Conservation (phyloP, 2,888 invertebrate species). For the Orthosia incerta region DNA sequence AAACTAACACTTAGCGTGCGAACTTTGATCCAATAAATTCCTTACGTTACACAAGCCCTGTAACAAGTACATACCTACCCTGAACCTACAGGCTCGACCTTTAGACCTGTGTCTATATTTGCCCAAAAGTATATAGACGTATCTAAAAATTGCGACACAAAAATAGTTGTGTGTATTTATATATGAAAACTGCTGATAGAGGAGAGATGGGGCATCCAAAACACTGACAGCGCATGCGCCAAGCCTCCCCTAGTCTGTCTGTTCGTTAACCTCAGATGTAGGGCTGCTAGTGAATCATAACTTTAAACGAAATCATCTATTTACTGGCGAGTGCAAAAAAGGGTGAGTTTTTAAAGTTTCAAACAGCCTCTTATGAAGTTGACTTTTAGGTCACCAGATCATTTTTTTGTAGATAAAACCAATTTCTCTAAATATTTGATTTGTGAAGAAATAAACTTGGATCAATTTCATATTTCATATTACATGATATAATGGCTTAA, state of each 20-base stretch:
- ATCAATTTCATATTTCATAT: conserved; percentile 6
- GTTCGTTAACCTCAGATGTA: conserved; percentile 75
- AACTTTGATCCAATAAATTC: background rate
- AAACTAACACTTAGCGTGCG: background rate
- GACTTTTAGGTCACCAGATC: background rate
- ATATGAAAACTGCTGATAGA: conserved; percentile 51
- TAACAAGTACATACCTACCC: background rate
- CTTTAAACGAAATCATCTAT: background rate
- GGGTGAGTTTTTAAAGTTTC: background rate
- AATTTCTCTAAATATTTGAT: background rate
- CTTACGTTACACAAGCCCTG: background rate
- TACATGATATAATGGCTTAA: background rate
- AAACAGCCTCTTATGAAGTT: too few species aligned
- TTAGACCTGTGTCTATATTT: conserved; percentile 30
- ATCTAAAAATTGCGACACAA: conserved; percentile 54
- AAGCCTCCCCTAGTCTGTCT: conserved; percentile 71
- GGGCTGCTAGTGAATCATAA: conserved; percentile 46
- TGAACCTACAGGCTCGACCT: conserved; percentile 40
- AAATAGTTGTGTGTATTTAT: conserved; percentile 51
- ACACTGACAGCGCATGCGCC: conserved; percentile 71
- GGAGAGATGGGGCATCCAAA: conserved; percentile 61
- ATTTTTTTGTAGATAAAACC: background rate
- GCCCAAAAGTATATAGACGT: conserved; percentile 29
- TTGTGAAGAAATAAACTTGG: conserved; percentile 2
- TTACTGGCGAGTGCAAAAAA: conserved; percentile 4